Percentiles rank a stretch among this genome's conserved stretches.
Conservation (phyloP, 1,140 invertebrate species). For the Helicorthomorpha holstii region DNA sequence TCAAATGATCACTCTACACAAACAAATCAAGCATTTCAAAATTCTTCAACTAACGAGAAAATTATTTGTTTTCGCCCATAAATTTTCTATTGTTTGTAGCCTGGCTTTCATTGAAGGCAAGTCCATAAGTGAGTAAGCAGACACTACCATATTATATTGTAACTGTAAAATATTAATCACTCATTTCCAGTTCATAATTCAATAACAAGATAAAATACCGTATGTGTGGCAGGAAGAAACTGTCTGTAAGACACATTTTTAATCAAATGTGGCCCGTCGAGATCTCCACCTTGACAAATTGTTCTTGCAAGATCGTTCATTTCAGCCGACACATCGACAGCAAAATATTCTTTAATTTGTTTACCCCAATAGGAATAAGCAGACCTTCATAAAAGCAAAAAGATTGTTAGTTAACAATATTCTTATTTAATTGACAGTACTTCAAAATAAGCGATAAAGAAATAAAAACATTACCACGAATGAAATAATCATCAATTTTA, state of each 20-base stretch:
- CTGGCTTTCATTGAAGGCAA: background rate
- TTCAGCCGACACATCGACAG: background rate
- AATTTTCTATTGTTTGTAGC: background rate
- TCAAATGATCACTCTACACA: no score
- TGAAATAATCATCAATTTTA: background rate
- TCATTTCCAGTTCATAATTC: background rate
- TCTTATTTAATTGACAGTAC: no score
- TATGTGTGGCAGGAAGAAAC: background rate
- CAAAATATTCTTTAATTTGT: background rate
- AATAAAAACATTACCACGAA: background rate
- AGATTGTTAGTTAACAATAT: no score
- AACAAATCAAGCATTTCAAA: no score
- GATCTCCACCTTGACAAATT: background rate
- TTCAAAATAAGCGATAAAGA: background rate
- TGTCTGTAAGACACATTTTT: background rate
- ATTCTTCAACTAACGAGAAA: background rate
- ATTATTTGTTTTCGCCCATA: background rate
- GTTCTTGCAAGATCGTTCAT: background rate
- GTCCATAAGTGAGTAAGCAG: background rate
- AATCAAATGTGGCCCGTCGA: no score
- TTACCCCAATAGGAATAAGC: background rate
- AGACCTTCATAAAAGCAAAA: background rate
- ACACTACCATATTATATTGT: background rate
- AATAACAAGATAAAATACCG: background rate
- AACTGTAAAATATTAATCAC: background rate